Percentiles rank a stretch among this genome's conserved stretches.
These are phyloP conservation scores for Galeopsomyia nigrocyanea DNA, from an alignment of 2,888 invertebrate species.

Conservation along the genomic window DNA sequence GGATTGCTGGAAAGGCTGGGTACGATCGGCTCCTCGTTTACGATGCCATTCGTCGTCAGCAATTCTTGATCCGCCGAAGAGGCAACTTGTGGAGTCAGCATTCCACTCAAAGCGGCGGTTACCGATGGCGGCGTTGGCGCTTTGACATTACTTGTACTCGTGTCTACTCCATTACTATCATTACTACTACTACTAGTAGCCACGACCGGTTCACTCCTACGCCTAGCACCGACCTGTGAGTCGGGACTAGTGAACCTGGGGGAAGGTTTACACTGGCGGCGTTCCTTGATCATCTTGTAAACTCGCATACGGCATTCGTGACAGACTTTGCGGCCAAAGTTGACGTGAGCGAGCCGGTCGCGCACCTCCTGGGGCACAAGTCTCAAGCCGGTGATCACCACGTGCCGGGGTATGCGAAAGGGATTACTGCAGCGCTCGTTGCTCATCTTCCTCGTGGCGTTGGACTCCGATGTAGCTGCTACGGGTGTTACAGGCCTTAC, in stretches of 20 bases:
- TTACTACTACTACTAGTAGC: too few relatives aligned
- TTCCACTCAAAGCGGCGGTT: background rate
- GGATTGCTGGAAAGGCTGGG: too few relatives aligned
- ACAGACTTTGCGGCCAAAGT: constrained; percentile 33
- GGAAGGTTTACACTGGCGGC: constrained; percentile 34
- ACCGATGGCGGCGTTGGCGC: background rate
- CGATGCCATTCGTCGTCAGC: background rate
- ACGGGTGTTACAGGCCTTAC: background rate
- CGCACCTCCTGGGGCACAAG: constrained; percentile 31
- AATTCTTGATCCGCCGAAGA: background rate
- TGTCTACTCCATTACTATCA: too few relatives aligned
- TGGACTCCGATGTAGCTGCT: too few relatives aligned
- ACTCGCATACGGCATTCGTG: constrained; percentile 31
- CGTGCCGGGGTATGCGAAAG: constrained; percentile 38
- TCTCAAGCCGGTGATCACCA: background rate
- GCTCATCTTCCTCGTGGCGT: background rate
- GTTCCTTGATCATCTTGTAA: constrained; percentile 38
- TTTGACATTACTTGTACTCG: too few relatives aligned
- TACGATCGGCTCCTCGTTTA: background rate
- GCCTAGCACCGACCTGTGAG: background rate
- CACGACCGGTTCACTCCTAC: too few relatives aligned
- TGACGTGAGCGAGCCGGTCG: constrained; percentile 38
- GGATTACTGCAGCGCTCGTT: constrained; percentile 34
- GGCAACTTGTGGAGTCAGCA: background rate
- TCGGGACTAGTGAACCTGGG: constrained; percentile 1